Evolutionary conservation across 1,140 invertebrate species (phyloP).

Genomic region (Macrostomum lignano): DNA sequence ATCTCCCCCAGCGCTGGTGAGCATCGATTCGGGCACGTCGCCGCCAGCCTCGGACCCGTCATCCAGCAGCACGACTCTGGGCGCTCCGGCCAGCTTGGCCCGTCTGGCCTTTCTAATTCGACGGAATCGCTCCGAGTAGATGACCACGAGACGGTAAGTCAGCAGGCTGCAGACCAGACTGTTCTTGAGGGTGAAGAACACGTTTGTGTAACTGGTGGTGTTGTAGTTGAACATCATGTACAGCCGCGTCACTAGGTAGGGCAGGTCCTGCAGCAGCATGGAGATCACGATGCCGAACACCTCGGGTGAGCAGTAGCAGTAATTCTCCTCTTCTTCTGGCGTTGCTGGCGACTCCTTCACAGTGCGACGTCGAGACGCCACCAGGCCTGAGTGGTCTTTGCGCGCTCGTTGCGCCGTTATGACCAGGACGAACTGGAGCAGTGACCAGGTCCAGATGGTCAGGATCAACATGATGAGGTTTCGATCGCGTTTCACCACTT

Average conservation of each 20-base stretch:
- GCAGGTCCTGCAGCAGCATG: constrained; percentile 14
- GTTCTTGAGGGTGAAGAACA: constrained; percentile 18
- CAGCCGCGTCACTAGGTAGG: constrained; percentile 14
- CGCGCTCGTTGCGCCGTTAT: constrained; percentile 53
- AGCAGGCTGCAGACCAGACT: constrained; percentile 16
- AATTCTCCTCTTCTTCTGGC: too few relatives aligned
- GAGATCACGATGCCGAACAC: constrained; percentile 10
- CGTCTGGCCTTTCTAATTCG: too few relatives aligned
- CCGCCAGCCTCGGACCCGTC: too few relatives aligned
- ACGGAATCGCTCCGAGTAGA: constrained; percentile 8
- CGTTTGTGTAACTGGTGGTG: constrained; percentile 15
- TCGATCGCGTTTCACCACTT: constrained; percentile 15
- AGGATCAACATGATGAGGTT: constrained; percentile 18
- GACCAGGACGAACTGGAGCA: constrained; percentile 62
- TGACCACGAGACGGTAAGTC: constrained; percentile 14
- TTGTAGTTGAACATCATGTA: constrained; percentile 11
- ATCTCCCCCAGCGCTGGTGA: too few relatives aligned
- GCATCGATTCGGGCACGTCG: too few relatives aligned
- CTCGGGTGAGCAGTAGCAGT: constrained; percentile 7
- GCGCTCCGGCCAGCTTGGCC: too few relatives aligned
- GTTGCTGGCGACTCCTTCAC: neutral
- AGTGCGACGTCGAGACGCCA: neutral
- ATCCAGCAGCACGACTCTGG: too few relatives aligned
- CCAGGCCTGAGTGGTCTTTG: constrained; percentile 19
- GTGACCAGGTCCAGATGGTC: constrained; percentile 40